phyloP scores from a whole-genome alignment of 1,140 invertebrate genomes.

The Temnothorax longispinosus region DNA sequence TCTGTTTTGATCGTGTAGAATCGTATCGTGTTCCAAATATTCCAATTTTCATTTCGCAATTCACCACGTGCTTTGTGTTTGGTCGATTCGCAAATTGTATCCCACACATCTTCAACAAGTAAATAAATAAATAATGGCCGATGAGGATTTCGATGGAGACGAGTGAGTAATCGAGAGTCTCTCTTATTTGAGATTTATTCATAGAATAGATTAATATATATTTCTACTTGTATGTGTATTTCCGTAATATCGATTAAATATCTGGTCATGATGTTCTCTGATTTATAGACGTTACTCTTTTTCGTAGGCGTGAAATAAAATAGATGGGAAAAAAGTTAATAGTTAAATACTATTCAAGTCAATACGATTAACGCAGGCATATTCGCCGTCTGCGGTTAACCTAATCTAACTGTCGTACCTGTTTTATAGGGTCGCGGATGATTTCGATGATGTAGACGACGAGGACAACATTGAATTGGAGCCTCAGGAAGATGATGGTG shows the following conservation, averaged over 20 bases:
- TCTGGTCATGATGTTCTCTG: too few relatives aligned
- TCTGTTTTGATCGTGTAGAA: too few relatives aligned
- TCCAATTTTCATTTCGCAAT: too few relatives aligned
- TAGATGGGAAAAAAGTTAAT: conserved; percentile 24
- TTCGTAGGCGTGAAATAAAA: neutral
- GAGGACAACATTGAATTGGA: conserved; percentile 90
- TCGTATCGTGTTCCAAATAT: too few relatives aligned
- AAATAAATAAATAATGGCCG: conserved; percentile 88
- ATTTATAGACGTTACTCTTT: too few relatives aligned
- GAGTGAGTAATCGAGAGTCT: conserved; percentile 87
- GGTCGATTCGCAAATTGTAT: too few relatives aligned
- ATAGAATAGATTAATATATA: neutral
- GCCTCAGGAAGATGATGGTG: conserved; percentile 87
- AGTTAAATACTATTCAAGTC: neutral
- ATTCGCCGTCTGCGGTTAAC: neutral
- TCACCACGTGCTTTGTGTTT: too few relatives aligned
- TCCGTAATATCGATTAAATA: too few relatives aligned
- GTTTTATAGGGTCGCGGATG: conserved; percentile 88
- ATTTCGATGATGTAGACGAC: conserved; percentile 93
- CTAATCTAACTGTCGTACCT: conserved; percentile 1
- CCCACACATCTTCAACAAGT: neutral
- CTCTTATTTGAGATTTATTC: conserved; percentile 30
- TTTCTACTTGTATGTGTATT: too few relatives aligned
- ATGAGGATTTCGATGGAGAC: conserved; percentile 91
- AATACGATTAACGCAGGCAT: neutral